Conservation (phyloP, 2,797 vertebrate genomes). For the Molossus molossus region DNA sequence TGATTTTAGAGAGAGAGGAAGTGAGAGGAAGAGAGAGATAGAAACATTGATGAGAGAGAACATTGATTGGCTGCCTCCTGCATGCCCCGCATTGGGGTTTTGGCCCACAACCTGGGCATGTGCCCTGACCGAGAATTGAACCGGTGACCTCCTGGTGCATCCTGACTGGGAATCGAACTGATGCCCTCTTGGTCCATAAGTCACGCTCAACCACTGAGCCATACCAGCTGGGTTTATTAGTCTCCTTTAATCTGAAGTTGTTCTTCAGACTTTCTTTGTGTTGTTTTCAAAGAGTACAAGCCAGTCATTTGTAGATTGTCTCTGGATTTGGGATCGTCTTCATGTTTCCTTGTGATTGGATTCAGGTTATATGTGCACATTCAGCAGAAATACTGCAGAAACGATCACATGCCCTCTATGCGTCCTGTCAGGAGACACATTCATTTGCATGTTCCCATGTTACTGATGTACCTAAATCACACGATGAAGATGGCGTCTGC, state of each 20-base stretch:
- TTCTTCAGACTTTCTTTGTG: neutral
- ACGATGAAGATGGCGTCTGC: neutral
- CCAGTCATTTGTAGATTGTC: neutral
- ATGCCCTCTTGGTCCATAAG: too few species aligned
- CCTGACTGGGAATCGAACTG: too few species aligned
- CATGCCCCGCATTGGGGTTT: too few species aligned
- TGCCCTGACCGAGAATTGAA: too few species aligned
- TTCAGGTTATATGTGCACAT: neutral
- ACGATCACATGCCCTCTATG: neutral
- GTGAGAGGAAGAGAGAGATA: too few species aligned
- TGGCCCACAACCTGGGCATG: too few species aligned
- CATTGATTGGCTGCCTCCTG: too few species aligned
- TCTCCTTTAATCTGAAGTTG: conserved; percentile 26
- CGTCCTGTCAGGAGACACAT: neutral
- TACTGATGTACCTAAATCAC: neutral
- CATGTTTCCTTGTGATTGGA: neutral
- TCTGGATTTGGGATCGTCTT: neutral
- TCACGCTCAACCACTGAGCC: too few species aligned
- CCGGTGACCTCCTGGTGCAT: too few species aligned
- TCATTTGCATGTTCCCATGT: neutral
- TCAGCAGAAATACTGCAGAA: neutral
- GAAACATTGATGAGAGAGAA: too few species aligned
- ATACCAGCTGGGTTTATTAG: neutral
- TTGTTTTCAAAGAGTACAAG: neutral
- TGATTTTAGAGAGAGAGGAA: too few species aligned